Evolutionary conservation across 1,140 invertebrate species (phyloP), one percentile per base, ranked within the genome.

Genomic region (Drosophila serrata): DNA sequence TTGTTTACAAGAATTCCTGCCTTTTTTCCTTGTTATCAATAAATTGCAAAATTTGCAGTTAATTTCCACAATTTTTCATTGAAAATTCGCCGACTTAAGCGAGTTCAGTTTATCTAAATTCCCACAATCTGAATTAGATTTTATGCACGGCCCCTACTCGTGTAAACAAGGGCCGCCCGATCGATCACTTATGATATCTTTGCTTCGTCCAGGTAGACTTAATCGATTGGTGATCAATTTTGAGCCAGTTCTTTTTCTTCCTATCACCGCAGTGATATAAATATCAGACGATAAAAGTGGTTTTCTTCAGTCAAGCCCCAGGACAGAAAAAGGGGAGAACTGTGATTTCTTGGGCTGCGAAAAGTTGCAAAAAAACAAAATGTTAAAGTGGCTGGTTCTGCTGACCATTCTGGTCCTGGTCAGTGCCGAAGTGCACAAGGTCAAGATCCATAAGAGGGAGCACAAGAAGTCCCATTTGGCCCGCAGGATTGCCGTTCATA

Each of bases 341-440:
- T 27, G 43, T 12, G 8, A 42, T 39, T 57, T 33, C 12, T 64
- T 19, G 11, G 22, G 40, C n/a, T 45, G 15, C 15, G 53, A 11
- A n/a, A 65, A 62, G 0, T 12, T 1, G 12, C 12, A 4, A 8
- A 4, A 8, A 43, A 17, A 0, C 12, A 68, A 57, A 60, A 91
- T 91, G 90, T 67, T 77, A 0, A 91, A 90, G 64, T 62, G 27
- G 17, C 22, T 79, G 13, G 53, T 90, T 1, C 37, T 82, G 15
- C 9, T 90, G 51, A 61, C 56, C 33, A 33, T 90, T 7, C 24
- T 74, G 60, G 82, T 76, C 1, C 27, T 79, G 55, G 74, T 59
- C 48, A 72, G 77, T 45, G 82, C 77, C 22, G 82, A 91, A 15
- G 11, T 92, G 13, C 75, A 87, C 1, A 78, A 74, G 39, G 68